Conservation (phyloP, 1,140 invertebrate genomes). For the Drosophila virilis region DNA sequence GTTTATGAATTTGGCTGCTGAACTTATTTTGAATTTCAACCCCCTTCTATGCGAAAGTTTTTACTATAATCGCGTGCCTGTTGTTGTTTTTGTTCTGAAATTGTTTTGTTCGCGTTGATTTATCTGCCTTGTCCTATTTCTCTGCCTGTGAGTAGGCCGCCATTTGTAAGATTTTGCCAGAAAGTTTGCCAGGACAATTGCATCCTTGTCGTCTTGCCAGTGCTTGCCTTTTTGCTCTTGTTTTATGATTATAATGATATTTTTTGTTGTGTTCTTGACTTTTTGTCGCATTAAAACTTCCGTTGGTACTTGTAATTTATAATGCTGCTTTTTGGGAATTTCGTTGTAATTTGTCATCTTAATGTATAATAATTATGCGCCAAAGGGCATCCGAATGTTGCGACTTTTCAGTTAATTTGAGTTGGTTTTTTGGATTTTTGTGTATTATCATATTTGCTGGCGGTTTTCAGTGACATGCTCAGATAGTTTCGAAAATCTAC, state of each 20-base stretch:
- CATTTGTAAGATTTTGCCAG: constrained; percentile 80
- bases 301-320: constrained; percentile 79
- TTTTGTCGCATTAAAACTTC: constrained; percentile 82
- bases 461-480: constrained; percentile 7
- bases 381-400: constrained; percentile 55
- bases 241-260: constrained; percentile 41
- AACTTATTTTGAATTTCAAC: constrained; percentile 67
- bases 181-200: constrained; percentile 72
- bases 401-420: constrained; percentile 43
- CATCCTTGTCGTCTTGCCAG: constrained; percentile 63
- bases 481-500: constrained; percentile 14
- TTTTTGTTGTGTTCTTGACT: constrained; percentile 71
- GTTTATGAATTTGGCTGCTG: constrained; percentile 51
- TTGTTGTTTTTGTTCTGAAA: constrained; percentile 38
- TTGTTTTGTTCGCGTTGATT: constrained; percentile 76
- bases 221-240: constrained; percentile 48
- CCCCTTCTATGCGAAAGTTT: constrained; percentile 59
- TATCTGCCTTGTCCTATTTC: constrained; percentile 57
- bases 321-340: constrained; percentile 73
- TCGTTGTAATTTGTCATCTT: constrained; percentile 73
- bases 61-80: constrained; percentile 62
- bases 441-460: neutral
- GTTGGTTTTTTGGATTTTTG: constrained; percentile 32
- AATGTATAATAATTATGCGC: constrained; percentile 77
- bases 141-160: constrained; percentile 61